Evolutionary conservation across 35 echinoderm and acorn worm species (phyloP).

Genomic region (Ophioderma brevispina): DNA sequence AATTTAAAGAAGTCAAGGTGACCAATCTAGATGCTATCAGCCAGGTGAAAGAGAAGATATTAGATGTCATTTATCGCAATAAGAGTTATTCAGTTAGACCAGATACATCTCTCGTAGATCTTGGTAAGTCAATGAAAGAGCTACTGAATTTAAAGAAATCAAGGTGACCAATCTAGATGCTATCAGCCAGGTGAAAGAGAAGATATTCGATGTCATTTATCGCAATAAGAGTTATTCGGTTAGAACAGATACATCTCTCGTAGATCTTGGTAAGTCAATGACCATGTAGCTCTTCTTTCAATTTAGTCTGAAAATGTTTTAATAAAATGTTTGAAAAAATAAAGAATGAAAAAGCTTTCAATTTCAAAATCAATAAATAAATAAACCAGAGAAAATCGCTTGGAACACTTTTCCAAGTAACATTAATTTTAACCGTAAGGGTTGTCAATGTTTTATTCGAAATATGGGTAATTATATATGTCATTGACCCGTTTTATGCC

Average conservation of each 20-base stretch:
- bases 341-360: too few relatives aligned
- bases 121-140: slow-evolving; percentile 34
- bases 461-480: too few relatives aligned
- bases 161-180: slow-evolving; percentile 60
- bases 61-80: slow-evolving; percentile 49
- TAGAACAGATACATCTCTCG: neutral
- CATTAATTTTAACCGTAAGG: too few relatives aligned
- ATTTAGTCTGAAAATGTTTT: too few relatives aligned
- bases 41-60: slow-evolving; percentile 75
- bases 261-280: slow-evolving; percentile 48
- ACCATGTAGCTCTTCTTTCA: too few relatives aligned
- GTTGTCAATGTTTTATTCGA: too few relatives aligned
- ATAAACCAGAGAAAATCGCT: too few relatives aligned
- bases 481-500: too few relatives aligned
- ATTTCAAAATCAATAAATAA: too few relatives aligned
- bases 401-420: too few relatives aligned
- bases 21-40: slow-evolving; percentile 60
- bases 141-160: slow-evolving; percentile 6
- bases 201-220: slow-evolving; percentile 56
- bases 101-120: slow-evolving; percentile 16
- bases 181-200: slow-evolving; percentile 74
- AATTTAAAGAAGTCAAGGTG: slow-evolving; percentile 27
- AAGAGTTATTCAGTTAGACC: slow-evolving; percentile 41
- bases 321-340: too few relatives aligned
- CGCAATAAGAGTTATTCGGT: slow-evolving; percentile 42